Percentiles rank a stretch among this genome's conserved stretches.
Conservation (phyloP, 2,797 vertebrate species). For the Mionectes olivaceus region DNA sequence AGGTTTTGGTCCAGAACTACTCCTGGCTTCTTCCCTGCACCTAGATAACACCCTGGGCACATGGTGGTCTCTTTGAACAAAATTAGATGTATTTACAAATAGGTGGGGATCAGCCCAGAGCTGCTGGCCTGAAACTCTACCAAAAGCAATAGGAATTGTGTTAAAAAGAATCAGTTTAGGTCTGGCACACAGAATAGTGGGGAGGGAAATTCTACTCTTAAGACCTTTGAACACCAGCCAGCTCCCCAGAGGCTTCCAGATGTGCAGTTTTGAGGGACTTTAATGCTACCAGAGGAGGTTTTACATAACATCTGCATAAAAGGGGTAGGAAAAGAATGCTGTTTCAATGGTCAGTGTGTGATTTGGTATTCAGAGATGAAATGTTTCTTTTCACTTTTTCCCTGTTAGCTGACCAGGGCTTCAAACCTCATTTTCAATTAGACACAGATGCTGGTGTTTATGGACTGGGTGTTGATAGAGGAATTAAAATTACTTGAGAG, state of each 20-base stretch:
- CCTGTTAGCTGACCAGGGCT: neutral
- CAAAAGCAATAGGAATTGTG: neutral
- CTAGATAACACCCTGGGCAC: neutral
- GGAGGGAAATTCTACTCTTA: neutral
- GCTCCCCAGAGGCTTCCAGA: neutral
- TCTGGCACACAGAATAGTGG: neutral
- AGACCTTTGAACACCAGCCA: neutral
- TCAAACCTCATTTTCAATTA: slow-evolving; percentile 10
- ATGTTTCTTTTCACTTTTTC: neutral
- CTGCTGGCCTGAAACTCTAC: neutral
- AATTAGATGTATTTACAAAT: neutral
- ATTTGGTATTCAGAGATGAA: neutral
- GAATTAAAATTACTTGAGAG: neutral
- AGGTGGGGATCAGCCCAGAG: neutral
- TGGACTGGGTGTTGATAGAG: neutral
- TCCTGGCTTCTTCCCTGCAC: neutral
- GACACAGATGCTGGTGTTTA: neutral
- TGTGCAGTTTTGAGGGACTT: neutral
- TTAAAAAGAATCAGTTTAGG: neutral
- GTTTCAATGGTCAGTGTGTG: neutral
- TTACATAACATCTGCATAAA: neutral
- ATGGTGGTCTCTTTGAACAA: neutral
- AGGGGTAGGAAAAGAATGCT: neutral
- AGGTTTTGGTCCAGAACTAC: neutral
- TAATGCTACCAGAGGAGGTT: neutral